Conservation (phyloP, 2,113 vertebrate species). For the Neoarius graeffei region DNA sequence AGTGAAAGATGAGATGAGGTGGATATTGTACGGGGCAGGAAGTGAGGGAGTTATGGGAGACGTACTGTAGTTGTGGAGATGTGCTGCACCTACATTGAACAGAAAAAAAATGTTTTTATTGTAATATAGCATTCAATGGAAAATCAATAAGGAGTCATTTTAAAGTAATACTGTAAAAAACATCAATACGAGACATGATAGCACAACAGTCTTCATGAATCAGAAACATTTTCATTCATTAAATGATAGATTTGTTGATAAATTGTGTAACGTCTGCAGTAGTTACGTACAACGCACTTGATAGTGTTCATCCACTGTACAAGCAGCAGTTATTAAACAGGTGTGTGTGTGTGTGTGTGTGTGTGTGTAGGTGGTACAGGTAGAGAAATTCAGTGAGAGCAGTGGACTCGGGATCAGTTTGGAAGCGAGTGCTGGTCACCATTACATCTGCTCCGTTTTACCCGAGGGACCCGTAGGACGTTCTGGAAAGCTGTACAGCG, state of each 20-base stretch:
- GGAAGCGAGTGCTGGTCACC: constrained; percentile 86
- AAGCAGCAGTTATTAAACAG: not conserved
- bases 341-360: constrained; percentile 31
- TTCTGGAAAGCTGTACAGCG: constrained; percentile 86
- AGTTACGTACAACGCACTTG: not conserved
- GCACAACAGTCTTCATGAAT: not conserved
- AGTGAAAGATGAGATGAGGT: too few relatives aligned
- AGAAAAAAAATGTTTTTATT: too few relatives aligned
- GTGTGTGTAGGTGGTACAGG: constrained; percentile 81
- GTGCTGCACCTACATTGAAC: not conserved
- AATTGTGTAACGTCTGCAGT: not conserved
- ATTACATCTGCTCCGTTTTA: constrained; percentile 92
- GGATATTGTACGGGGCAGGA: too few relatives aligned
- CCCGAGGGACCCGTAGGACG: constrained; percentile 94
- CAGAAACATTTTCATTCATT: not conserved
- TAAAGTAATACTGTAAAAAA: not conserved
- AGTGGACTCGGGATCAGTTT: constrained; percentile 94
- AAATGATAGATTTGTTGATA: not conserved
- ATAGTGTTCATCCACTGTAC: too few relatives aligned
- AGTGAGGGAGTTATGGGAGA: too few relatives aligned
- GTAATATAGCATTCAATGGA: not conserved
- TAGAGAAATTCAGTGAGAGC: constrained; percentile 91
- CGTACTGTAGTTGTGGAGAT: too few relatives aligned
- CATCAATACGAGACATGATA: too few relatives aligned
- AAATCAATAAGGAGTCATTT: not conserved